Evolutionary conservation across 1,140 invertebrate species (phyloP).

Genomic region (Neomicropteryx cornuta): DNA sequence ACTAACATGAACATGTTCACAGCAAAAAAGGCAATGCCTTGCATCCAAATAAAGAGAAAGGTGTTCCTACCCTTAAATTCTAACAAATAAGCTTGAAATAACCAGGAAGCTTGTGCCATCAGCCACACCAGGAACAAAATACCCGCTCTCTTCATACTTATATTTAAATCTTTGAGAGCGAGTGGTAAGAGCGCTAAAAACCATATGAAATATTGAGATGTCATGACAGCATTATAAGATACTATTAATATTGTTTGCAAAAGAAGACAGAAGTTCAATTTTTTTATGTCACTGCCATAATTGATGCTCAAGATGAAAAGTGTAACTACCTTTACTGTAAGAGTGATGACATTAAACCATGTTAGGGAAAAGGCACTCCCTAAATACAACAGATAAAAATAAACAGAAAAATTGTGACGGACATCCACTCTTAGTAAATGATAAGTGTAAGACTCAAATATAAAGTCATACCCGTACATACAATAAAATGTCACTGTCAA

Average conservation of each 20-base stretch:
- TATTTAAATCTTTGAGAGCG: constrained; percentile 53
- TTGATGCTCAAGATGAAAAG: constrained; percentile 59
- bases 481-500: constrained; percentile 57
- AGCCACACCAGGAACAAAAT: constrained; percentile 58
- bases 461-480: constrained; percentile 79
- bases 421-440: constrained; percentile 83
- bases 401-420: constrained; percentile 95
- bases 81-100: constrained; percentile 81
- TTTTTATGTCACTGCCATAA: constrained; percentile 50
- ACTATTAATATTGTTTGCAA: constrained; percentile 82
- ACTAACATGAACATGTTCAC: constrained; percentile 63
- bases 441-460: constrained; percentile 90
- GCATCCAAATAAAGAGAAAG: constrained; percentile 70
- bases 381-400: constrained; percentile 91
- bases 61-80: constrained; percentile 82
- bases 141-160: constrained; percentile 37
- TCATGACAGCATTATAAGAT: constrained; percentile 91
- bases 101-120: constrained; percentile 70
- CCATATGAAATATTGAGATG: constrained; percentile 98
- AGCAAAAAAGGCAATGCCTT: constrained; percentile 64
- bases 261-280: constrained; percentile 78
- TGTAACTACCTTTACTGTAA: constrained; percentile 65
- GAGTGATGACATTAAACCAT: constrained; percentile 52
- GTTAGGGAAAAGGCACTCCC: constrained; percentile 34
- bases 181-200: constrained; percentile 80